Evolutionary conservation across 1,140 invertebrate genomes (phyloP).

Genomic region (Ooceraea biroi): DNA sequence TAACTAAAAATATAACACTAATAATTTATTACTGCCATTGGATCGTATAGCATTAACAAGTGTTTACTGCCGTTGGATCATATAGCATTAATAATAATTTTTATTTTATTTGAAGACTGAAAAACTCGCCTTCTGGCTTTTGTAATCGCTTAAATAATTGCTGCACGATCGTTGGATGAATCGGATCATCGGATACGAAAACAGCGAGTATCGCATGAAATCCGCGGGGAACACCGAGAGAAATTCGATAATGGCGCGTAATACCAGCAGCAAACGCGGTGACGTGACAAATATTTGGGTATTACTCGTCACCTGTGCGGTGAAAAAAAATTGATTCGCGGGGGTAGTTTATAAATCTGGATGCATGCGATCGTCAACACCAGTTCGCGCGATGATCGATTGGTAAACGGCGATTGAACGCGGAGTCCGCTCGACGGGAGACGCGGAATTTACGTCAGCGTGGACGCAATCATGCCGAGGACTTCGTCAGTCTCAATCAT

Average conservation of each 20-base stretch:
- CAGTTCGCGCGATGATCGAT: slow-evolving; percentile 34
- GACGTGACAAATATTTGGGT: slow-evolving; percentile 50
- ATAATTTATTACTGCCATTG: no score
- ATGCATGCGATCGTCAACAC: slow-evolving; percentile 16
- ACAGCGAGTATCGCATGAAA: slow-evolving; percentile 18
- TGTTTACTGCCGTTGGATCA: no score
- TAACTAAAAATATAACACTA: no score
- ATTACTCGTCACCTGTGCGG: neutral
- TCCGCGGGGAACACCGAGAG: slow-evolving; percentile 11
- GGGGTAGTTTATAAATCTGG: slow-evolving; percentile 38
- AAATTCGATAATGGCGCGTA: slow-evolving; percentile 54
- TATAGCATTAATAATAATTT: no score
- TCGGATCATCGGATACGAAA: slow-evolving; percentile 4
- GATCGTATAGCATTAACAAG: no score
- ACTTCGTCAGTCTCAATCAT: neutral
- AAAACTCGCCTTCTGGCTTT: no score
- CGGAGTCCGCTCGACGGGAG: slow-evolving; percentile 4
- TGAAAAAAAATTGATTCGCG: slow-evolving; percentile 18
- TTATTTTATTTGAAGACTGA: no score
- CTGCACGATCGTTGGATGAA: neutral
- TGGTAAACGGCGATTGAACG: slow-evolving; percentile 20
- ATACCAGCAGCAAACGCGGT: slow-evolving; percentile 27
- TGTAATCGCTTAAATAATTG: neutral
- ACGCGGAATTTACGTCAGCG: neutral
- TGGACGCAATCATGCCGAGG: neutral